Evolutionary conservation across 2,888 invertebrate species (phyloP), one percentile per base, ranked within the genome.

Genomic region (Phasia obesa): DNA sequence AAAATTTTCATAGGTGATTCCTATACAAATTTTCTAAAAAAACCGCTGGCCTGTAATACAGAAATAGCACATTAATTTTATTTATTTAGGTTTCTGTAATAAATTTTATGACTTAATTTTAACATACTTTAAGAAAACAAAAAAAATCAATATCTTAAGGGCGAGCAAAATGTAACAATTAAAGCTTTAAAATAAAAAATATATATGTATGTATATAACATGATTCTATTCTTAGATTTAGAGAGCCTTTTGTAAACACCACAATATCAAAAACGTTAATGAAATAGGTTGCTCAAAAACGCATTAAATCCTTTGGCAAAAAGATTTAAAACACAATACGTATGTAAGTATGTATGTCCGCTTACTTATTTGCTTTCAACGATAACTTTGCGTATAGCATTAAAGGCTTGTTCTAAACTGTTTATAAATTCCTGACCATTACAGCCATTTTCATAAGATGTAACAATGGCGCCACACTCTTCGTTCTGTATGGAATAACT

Each of bases 401-500:
- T 92, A 88, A 97, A 95, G 21, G 97, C 95, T 84, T 93, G 92
- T 85, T 94, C 93, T 57, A 97, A 92, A 70, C 94, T 94, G 79
- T 94, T 93, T 4, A 95, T 92, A 89, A 96, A 97, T 78, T 95
- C 94, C 23, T 92, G 91, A 70, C 96, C 96, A 90, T 95, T 93
- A 70, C 94, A 93, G 85, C 95, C 93, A 0, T 93, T 92, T 84
- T 94, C 94, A 89, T 98, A 98, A 84, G 95, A 95, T 0, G 97
- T 95, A 9, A 97, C 95, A 60, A 97, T 94, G 53, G 95, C 95
- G 15, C 98, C 98, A 35, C 98, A 92, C 85, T 94, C 94, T 85
- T 96, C 94, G 31, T 97, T 94, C 87, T 95, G 95, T 44, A 98
- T 97, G 71, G 95, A 95, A 90, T 99, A 99, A 65, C 97, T 98